Evolutionary conservation across 2,888 invertebrate genomes (phyloP), one percentile per base, ranked within the genome.

Genomic region (Mythimna pallens): DNA sequence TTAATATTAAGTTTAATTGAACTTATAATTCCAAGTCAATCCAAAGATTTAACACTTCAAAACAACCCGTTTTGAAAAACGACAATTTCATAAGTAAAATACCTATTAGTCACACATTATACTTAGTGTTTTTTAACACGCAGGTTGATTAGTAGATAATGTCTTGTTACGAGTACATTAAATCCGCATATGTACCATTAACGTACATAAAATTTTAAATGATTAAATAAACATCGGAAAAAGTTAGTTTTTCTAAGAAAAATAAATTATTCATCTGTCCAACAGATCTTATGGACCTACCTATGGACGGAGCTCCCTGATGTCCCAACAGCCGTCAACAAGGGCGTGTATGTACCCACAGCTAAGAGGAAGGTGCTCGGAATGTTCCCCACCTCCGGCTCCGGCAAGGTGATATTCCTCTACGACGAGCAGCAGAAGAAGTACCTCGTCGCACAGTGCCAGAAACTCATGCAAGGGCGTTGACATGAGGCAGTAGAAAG

Each of bases 291-390:
- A 70, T 98, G 98, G 98, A 93, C 97, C 0, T 97, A 97, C 88
- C 97, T 97, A 0, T 99, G 98, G 98, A 95, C 97, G 72, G 98
- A 98, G 87, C 95, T 99, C 20, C 97, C 97, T 62, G 97, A 97
- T 65, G 95, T 97, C 50, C 98, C 98, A 9, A 97, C 97, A 68
- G 92, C 97, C 8, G 97, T 97, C 2, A 97, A 97, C 58, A 97
- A 97, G 89, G 98, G 98, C 64, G 97, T 99, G 8, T 96, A 97
- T 89, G 96, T 98, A 76, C 96, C 96, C 58, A 96, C 97, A 0
- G 93, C 93, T 34, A 97, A 97, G 86, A 97, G 95, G 89, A 98
- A 97, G 90, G 96, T 97, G 61, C 92, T 97, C 7, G 97, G 97
- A 54, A 92, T 98, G 86, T 98, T 98, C 93, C 96, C 97, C 0